These are phyloP conservation scores for Mormyrus proboscirostris DNA, from an alignment of 2,797 vertebrate species.

Conservation along the genomic window DNA sequence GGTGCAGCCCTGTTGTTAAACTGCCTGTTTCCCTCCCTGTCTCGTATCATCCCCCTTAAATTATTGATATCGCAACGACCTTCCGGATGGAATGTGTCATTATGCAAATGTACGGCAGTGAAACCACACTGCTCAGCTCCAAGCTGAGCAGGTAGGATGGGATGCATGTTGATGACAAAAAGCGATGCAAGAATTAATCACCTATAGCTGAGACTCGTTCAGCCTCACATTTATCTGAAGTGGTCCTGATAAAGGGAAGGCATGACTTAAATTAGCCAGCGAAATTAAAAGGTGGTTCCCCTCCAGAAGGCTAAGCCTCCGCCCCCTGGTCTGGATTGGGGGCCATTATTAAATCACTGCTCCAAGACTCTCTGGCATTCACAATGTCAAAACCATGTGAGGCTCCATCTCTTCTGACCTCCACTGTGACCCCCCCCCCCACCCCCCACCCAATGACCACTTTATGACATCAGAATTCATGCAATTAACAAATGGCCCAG, in stretches of 20 bases:
- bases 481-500: conserved; percentile 18
- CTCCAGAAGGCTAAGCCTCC: neutral
- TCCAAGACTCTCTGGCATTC: conserved; percentile 37
- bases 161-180: neutral
- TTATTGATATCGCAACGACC: neutral
- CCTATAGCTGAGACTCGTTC: conserved; percentile 16
- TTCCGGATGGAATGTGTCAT: neutral
- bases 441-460: neutral
- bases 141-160: conserved; percentile 15
- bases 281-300: conserved; percentile 28
- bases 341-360: conserved; percentile 52
- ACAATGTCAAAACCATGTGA: conserved; percentile 23
- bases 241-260: conserved; percentile 22
- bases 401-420: conserved; percentile 54
- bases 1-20: conserved; percentile 5
- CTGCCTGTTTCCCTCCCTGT: conserved; percentile 17
- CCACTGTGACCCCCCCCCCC: conserved; percentile 40
- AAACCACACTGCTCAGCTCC: conserved; percentile 9
- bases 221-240: conserved; percentile 31
- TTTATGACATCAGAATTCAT: conserved; percentile 24
- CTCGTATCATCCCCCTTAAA: conserved; percentile 15
- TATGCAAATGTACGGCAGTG: conserved; percentile 5
- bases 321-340: neutral
- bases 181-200: conserved; percentile 19
- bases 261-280: conserved; percentile 21